Evolutionary conservation across 2,113 vertebrate species (phyloP), one percentile per base, ranked within the genome.

Genomic region (Callaeas wilsoni): DNA sequence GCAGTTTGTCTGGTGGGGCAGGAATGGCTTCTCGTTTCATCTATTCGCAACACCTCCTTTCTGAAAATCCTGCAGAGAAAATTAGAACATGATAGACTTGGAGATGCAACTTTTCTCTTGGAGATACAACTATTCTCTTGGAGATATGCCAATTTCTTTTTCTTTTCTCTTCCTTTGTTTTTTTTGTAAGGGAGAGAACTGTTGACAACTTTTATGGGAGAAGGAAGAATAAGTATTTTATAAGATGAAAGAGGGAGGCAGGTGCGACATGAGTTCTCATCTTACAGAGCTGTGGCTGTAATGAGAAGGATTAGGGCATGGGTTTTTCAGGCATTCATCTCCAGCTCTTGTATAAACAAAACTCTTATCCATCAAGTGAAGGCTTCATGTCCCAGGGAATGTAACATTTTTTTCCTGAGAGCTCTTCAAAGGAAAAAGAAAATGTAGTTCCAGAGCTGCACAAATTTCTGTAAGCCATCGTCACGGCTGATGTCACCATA

Each of bases 261-360:
- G 35, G 63, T 76, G 42, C 44, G 67, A 60, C n/a, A 29, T 25
- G 26, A 90, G 13, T 19, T 56, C 26, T 37, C 21, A 18, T 75
- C 42, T 75, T 49, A 42, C 49, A 27, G 42, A 92, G 41, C 74
- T 75, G 49, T 69, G 53, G 49, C n/a, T 0, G 0, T 50, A 41
- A 71, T 16, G 33, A 81, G 35, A 80, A 91, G 69, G 55, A 52
- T 73, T 55, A 53, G n/a, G 46, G 46, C 49, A 46, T 26, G 46
- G 21, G n/a, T 69, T 68, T 87, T 90, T 82, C 81, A 65, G 84
- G 12, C 57, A 50, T 80, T 85, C 41, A 29, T 76, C 49, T 82
- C 70, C 57, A 93, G n/a, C 26, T 64, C 65, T 80, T 95, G 23
- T 64, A 69, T 83, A 94, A 95, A 95, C 44, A 96, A 75, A 82